Conservation (phyloP, 2,888 invertebrate genomes). For the Antheraea assamensis region DNA sequence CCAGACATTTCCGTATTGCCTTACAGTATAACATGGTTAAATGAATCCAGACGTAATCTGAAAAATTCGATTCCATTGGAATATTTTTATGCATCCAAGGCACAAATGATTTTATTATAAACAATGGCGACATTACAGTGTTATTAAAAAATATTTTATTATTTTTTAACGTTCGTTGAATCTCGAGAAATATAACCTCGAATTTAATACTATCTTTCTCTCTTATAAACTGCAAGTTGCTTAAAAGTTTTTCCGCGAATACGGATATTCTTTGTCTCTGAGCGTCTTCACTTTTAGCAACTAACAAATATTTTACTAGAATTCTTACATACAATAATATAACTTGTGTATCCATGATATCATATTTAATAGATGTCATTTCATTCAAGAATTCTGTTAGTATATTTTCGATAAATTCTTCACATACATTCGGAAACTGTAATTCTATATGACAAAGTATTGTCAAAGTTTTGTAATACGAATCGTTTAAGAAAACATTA, state of each 20-base stretch:
- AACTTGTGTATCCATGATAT: not conserved
- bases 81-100: conserved; percentile 19
- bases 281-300: conserved; percentile 10
- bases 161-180: not conserved
- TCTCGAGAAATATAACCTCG: not conserved
- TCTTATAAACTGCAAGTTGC: not conserved
- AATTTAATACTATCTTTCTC: not conserved
- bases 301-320: conserved; percentile 13
- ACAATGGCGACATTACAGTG: conserved; percentile 4
- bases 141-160: conserved; percentile 13
- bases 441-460: conserved; percentile 9
- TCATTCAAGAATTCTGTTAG: not conserved
- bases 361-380: not conserved
- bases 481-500: not conserved
- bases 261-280: conserved; percentile 13
- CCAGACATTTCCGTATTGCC: conserved; percentile 13
- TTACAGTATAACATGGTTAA: conserved; percentile 19
- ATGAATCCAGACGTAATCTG: conserved; percentile 11
- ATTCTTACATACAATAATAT: conserved; percentile 13
- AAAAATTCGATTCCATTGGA: conserved; percentile 17
- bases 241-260: conserved; percentile 5
- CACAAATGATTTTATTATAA: conserved; percentile 7
- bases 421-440: not conserved
- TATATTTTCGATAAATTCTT: not conserved
- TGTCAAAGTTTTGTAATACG: not conserved